Base-by-base conservation (phyloP, 2,888 invertebrate genomes). In the Ochropacha duplaris region DNA sequence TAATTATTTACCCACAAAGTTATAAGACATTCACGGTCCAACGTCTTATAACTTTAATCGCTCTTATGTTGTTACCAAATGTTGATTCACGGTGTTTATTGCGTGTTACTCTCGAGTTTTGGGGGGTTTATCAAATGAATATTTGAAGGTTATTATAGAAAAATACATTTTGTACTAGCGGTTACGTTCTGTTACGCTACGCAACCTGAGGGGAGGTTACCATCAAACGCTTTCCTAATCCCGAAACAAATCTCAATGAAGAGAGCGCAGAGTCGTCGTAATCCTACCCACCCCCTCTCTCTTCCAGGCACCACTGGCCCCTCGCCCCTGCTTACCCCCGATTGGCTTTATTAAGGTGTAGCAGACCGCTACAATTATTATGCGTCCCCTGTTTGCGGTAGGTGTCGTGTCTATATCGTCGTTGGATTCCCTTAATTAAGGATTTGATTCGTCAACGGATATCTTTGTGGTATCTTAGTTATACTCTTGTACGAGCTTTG, bases 301-400 rank as follows among this genome's bases (percentile, higher is more conserved):
- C 59, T 61, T 72, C 71, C 69, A 72, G 62, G 65, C 64, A 59
- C 67, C 71, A 72, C 74, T 63, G 73, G 66, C 65, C 74, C 73
- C 74, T 81, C 72, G 76, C 66, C 74, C 77, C 79, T 74, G 70
- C 1, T 19, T 44, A 44, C 44, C 77, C 85, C 84, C 88, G 86
- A 91, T 92, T 92, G 92, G 88, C 92, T 91, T 92, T 92, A 92
- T 92, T 92, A 92, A 92, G 92, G 92, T 91, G 90, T 90, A 91
- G 87, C 88, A 90, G 90, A 89, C 92, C 92, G 91, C 91, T 89
- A 91, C 90, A 88, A 92, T 92, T 92, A 92, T 92, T 92, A 92
- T 92, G 91, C 91, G 90, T 88, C 88, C 91, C 89, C 88, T 90
- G 92, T 92, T 92, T 92, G 91, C 84, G 89, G 91, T 85, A 83